A percentile compares a stretch with the other conserved stretches of the same genome.
Conservation (phyloP, 2,113 vertebrate genomes). For the Engystomops pustulosus region DNA sequence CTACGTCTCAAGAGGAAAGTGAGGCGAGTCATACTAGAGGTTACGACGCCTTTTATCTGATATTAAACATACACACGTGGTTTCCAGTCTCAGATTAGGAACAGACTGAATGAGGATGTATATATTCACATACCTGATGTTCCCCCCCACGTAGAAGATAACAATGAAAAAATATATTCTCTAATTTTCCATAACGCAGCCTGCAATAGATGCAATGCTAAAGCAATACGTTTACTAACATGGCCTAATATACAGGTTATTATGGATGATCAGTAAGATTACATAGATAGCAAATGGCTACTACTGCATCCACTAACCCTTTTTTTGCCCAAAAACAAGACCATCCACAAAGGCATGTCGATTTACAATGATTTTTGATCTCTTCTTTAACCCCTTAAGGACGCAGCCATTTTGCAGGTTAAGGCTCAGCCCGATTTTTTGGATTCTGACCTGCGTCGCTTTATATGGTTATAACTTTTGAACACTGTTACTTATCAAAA, state of each 20-base stretch:
- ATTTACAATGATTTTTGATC: too few relatives aligned
- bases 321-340: too few relatives aligned
- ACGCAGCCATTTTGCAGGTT: too few relatives aligned
- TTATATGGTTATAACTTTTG: too few relatives aligned
- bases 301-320: too few relatives aligned
- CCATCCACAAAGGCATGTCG: too few relatives aligned
- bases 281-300: too few relatives aligned
- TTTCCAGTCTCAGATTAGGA: conserved; percentile 27
- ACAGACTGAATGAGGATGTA: neutral
- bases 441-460: too few relatives aligned
- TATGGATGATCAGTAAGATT: neutral
- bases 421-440: too few relatives aligned
- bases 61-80: conserved; percentile 26
- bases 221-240: neutral
- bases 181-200: neutral
- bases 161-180: neutral
- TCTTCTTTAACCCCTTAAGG: too few relatives aligned
- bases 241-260: neutral
- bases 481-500: too few relatives aligned
- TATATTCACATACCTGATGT: neutral
- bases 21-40: neutral
- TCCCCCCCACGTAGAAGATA: neutral
- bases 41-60: conserved; percentile 26
- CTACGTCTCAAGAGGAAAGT: neutral
- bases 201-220: neutral